These are phyloP conservation scores for Pissodes strobi DNA, from an alignment of 1,140 invertebrate species.

Conservation along the genomic window DNA sequence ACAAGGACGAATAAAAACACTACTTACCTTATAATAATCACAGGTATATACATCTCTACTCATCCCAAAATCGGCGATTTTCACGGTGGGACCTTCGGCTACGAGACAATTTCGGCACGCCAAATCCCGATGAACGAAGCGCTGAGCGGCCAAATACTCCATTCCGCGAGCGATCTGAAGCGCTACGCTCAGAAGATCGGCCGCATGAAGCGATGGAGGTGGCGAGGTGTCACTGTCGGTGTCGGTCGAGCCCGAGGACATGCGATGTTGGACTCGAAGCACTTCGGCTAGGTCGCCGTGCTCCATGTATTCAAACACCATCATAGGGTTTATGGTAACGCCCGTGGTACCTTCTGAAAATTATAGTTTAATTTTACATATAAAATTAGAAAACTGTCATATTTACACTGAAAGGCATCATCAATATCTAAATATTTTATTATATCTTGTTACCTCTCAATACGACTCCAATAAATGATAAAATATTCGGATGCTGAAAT, in stretches of 20 bases:
- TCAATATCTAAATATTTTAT: neutral
- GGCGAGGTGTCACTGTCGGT: conserved; percentile 2
- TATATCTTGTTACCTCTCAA: conserved; percentile 72
- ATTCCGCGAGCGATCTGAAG: conserved; percentile 83
- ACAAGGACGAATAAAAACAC: too few relatives aligned
- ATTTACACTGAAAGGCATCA: too few relatives aligned
- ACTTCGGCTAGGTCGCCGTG: conserved; percentile 86
- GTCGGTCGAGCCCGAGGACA: conserved; percentile 38
- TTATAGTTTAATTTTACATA: conserved; percentile 1
- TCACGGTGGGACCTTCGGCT: conserved; percentile 75
- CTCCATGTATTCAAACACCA: conserved; percentile 93
- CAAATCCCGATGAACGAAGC: conserved; percentile 90
- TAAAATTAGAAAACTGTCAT: too few relatives aligned
- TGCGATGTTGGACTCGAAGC: conserved; percentile 67
- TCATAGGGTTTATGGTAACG: conserved; percentile 73
- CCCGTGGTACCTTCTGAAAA: conserved; percentile 60
- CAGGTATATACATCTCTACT: conserved; percentile 88
- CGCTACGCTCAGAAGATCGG: conserved; percentile 68
- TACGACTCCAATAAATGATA: conserved; percentile 81
- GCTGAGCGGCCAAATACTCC: conserved; percentile 83
- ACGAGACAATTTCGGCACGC: conserved; percentile 91
- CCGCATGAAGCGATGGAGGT: conserved; percentile 55
- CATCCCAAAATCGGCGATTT: conserved; percentile 93
- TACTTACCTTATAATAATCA: conserved; percentile 82
- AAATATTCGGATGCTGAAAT: conserved; percentile 85